Evolutionary conservation across 2,113 vertebrate genomes (phyloP).

Genomic region (Gallinago paraguaiae): DNA sequence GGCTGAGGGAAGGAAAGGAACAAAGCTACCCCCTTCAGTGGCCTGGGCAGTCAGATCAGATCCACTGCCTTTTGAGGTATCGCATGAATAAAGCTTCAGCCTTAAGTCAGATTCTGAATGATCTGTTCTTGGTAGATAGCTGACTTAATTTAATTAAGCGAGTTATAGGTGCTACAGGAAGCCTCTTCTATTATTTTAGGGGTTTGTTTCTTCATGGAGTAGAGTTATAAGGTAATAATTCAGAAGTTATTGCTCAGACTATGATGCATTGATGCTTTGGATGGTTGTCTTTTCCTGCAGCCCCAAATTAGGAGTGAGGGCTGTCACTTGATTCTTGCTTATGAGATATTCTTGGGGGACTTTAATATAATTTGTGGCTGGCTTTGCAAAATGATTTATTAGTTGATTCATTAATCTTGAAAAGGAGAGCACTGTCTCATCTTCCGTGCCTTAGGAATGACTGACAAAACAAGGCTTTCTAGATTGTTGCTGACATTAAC

Average conservation of each 20-base stretch:
- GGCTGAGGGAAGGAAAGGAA: background rate
- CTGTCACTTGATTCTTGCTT: background rate
- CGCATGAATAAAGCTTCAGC: background rate
- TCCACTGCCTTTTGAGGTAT: background rate
- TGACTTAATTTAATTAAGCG: background rate
- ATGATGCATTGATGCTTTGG: background rate
- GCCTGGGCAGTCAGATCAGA: background rate
- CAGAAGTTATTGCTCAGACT: background rate
- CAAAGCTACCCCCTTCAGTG: background rate
- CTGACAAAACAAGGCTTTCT: background rate
- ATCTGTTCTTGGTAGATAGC: background rate
- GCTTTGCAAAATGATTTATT: conserved; percentile 12
- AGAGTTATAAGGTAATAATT: background rate
- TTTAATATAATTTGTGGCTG: background rate
- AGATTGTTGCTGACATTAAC: background rate
- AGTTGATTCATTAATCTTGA: background rate
- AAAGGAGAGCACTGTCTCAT: background rate
- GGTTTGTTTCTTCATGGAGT: background rate
- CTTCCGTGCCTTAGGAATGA: background rate
- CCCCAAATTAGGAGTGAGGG: background rate
- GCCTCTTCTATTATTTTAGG: background rate
- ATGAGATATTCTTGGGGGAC: background rate
- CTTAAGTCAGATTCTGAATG: background rate
- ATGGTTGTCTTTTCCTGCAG: background rate
- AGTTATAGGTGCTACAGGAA: background rate